These are phyloP conservation scores for Melanargia galathea DNA, from an alignment of 2,888 invertebrate species.

Conservation along the genomic window DNA sequence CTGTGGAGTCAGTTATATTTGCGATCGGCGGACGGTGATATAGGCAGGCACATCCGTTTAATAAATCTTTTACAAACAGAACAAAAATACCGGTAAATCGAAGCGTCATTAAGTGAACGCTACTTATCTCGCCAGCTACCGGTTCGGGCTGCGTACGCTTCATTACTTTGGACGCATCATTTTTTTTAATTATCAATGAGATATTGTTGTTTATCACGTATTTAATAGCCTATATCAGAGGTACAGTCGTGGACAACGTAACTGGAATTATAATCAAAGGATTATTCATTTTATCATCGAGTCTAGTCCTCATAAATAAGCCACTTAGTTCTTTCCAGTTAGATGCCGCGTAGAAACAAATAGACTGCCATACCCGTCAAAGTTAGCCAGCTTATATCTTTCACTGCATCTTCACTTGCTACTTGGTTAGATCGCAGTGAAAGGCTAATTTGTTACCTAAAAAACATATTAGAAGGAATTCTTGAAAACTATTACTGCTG, in stretches of 20 bases:
- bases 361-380: no score
- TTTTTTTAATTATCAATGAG: conserved; percentile 50
- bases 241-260: conserved; percentile 35
- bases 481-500: no score
- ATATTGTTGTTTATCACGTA: conserved; percentile 48
- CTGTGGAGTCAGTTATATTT: neutral
- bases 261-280: neutral
- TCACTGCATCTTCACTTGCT: no score
- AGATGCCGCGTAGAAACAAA: no score
- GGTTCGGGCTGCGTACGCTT: conserved; percentile 52
- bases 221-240: conserved; percentile 41
- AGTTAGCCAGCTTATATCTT: no score
- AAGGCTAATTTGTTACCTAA: no score
- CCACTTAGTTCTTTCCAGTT: no score
- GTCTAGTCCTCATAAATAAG: no score
- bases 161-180: conserved; percentile 46
- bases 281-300: no score
- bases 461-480: no score
- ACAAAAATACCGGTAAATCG: conserved; percentile 21
- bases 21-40: conserved; percentile 1
- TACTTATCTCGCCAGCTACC: conserved; percentile 67
- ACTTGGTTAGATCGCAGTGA: no score
- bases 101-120: conserved; percentile 29
- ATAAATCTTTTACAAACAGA: conserved; percentile 11
- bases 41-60: conserved; percentile 15